Conservation (phyloP, 2,113 vertebrate species). For the Amblyornis subalaris region DNA sequence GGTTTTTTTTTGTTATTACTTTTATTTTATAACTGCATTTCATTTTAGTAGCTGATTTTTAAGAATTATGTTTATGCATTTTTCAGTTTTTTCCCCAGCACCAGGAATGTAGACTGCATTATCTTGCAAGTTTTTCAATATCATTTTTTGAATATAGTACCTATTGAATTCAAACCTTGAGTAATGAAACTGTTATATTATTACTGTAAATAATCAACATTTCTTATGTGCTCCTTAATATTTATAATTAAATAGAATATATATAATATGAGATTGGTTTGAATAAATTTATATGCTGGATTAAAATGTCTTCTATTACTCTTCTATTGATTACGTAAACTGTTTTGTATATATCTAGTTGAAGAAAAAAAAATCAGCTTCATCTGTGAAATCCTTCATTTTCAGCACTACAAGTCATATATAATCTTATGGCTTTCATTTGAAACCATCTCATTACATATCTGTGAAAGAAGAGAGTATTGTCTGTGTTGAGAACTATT, state of each 20-base stretch:
- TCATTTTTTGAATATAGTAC: not conserved
- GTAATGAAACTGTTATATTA: not conserved
- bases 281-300: not conserved
- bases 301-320: not conserved
- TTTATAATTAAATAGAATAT: not conserved
- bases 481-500: rapidly evolving
- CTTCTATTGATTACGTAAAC: not conserved
- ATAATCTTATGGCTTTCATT: not conserved
- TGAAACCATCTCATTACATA: not conserved
- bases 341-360: not conserved
- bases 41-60: not conserved
- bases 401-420: not conserved
- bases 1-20: not conserved
- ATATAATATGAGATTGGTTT: not conserved
- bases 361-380: not conserved
- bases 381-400: not conserved
- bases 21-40: not conserved
- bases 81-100: not conserved
- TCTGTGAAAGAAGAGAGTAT: not conserved
- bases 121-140: not conserved
- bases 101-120: not conserved
- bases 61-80: not conserved
- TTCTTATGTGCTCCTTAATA: not conserved
- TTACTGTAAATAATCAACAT: not conserved
- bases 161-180: not conserved